Base-by-base conservation (phyloP, 2,113 vertebrate genomes). In the Heteronetta atricapilla region DNA sequence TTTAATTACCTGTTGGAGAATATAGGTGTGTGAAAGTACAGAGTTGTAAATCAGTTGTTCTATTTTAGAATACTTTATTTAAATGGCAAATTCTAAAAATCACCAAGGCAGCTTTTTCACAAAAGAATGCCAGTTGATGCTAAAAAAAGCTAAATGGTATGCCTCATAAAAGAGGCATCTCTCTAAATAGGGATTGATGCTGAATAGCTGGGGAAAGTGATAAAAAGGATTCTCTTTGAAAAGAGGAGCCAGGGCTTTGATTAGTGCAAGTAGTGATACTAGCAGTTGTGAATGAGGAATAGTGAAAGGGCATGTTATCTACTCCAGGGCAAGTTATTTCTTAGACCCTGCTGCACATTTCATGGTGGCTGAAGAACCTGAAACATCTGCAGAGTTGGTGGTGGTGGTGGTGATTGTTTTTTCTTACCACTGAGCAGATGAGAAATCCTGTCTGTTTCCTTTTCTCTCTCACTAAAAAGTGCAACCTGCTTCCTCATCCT, bases 51-150 rank as follows among this genome's bases (percentile, higher is more conserved):
- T n/a, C 28, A 77, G 33, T 44, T 69, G 50, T 7, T 91, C 34
- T 74, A 0, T 8, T 94, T 91, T 79, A 31, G 31, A 34, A 29
- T 59, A 1, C 33, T 76, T n/a, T 52, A 62, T 89, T 93, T 88
- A 66, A 86, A 63, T 83, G 29, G 23, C 8, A 4, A 55, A 67
- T 77, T 89, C 15, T 75, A 72, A 50, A 64, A 74, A 68, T 91
- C 68, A 73, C 8, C 0, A 1, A 44, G 52, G 33, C 0, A 0
- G 26, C 19, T 84, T 93, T 91, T 81, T 88, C 3, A 4, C 14
- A 8, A 73, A 90, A 82, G 64, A 81, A 75, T 84, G 80, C 25
- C 13, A 53, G 33, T n/a, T 81, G 46, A 34, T 56, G 4, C 64
- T 94, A 62, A 88, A 83, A 68, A 94, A 72, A 33, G 17, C 29